Evolutionary conservation across 2,113 vertebrate genomes (phyloP), one percentile per base, ranked within the genome.

Genomic region (Hippocampus comes): DNA sequence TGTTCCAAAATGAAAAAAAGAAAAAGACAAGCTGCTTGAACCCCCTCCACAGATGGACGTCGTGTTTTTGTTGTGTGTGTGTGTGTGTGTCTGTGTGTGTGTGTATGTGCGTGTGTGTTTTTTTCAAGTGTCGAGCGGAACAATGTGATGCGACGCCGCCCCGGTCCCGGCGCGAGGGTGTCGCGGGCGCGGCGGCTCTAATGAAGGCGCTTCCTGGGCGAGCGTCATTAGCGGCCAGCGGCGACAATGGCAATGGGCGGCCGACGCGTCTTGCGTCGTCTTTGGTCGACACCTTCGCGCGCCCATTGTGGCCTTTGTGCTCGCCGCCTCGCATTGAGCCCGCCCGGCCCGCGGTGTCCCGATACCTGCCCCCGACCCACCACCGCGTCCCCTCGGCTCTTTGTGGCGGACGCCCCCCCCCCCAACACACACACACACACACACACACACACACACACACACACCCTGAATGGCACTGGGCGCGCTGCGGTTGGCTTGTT

Each of bases 271-370:
- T n/a, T n/a, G 34, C 1, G 34, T 38, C 85, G 88, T 87, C 90
- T 89, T 86, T 76, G 76, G 75, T 85, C 82, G 89, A 91, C 91
- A 89, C 89, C 88, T 91, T 91, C 18, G 89, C 88, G 83, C 82
- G 84, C 88, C 86, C 86, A 91, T 89, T 91, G 92, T 89, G 72
- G 87, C 88, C 81, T 93, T 93, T 94, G 91, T 92, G 84, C 27
- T 21, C 77, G 56, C 61, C 76, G 81, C 89, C 85, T 81, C 80
- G 83, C 89, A 89, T 91, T 91, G 87, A 89, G 82, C 73, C 80
- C 89, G 88, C 88, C 78, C 88, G 82, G 79, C 85, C 87, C 80
- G 78, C 77, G 83, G 82, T 84, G 79, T 86, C 78, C 85, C 81
- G 75, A 81, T 79, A 79, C 76, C 86, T 86, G 34, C 34, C 34